These are phyloP conservation scores for Ormia ochracea DNA, from an alignment of 2,888 invertebrate genomes.

Conservation along the genomic window DNA sequence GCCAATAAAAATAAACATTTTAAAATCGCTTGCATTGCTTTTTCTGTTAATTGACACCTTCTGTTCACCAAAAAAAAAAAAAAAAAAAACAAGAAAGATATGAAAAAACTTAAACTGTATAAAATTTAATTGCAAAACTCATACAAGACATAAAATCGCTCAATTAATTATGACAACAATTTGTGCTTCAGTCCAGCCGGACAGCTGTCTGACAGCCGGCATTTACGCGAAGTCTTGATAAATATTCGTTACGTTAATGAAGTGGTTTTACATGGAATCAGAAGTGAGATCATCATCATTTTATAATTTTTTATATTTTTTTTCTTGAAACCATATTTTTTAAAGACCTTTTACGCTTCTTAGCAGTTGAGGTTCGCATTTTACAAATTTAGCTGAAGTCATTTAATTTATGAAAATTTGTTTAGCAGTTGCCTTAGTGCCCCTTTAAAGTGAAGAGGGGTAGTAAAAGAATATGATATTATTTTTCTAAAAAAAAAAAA, in stretches of 20 bases:
- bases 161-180: conserved; percentile 61
- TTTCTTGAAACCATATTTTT: neutral
- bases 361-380: neutral
- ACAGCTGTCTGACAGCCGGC: conserved; percentile 8
- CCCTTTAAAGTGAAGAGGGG: no score
- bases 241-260: conserved; percentile 38
- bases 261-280: conserved; percentile 34
- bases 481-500: no score
- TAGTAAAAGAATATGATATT: no score
- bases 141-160: conserved; percentile 38
- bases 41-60: conserved; percentile 52
- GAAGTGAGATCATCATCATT: conserved; percentile 34
- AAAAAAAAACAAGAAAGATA: neutral
- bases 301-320: neutral
- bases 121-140: conserved; percentile 50
- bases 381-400: no score
- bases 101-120: neutral
- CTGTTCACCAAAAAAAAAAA: neutral
- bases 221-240: neutral
- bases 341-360: neutral
- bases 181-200: conserved; percentile 9
- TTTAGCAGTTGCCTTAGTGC: no score
- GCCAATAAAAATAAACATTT: neutral
- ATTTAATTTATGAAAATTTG: no score
- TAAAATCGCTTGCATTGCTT: neutral